Evolutionary conservation across 2,797 vertebrate genomes (phyloP), one percentile per base, ranked within the genome.

Genomic region (Champsocephalus esox): DNA sequence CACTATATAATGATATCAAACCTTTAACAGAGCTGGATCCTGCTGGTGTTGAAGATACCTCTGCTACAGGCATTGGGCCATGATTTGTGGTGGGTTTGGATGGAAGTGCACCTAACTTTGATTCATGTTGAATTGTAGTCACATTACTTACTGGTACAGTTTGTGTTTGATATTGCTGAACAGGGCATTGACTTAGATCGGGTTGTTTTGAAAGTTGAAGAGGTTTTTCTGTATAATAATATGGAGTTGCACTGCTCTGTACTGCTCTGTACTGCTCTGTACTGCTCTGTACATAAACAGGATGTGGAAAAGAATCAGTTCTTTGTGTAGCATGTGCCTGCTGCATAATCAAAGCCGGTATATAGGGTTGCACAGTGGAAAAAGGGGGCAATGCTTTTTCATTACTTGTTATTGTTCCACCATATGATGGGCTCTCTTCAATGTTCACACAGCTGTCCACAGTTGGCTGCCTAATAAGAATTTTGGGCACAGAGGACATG

Each of bases 381-480:
- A 7, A 13, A 6, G 51, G 24, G 55, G 76, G 70, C 17, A 78
- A 66, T 32, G 60, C 19, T 16, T 83, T 44, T 11, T 0, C 54
- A 3, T 49, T 62, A 58, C 16, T 69, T 71, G 55, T 38, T 16
- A 74, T 10, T 7, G 41, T n/a, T 86, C 17, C 68, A 78, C 3
- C 59, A 11, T 89, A 77, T 80, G 28, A 41, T 17, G 49, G n/a
- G 14, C 14, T 74, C 52, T 93, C 91, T 12, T 93, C 91, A 70
- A 32, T 66, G 45, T 82, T 89, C 13, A 64, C 88, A 80, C 66
- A 88, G 72, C 88, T 87, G 11, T 83, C 90, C 10, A 95, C 65
- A 41, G 93, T 94, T 75, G 89, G 77, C 64, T 95, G 94, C 75
- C 93, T 94, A 38, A 93, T 89, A 34, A 94, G 84, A 78, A 87